A percentile compares a stretch with the other conserved stretches of the same genome.
These are phyloP conservation scores for Drosophila prosaltans DNA, from an alignment of 1,140 invertebrate genomes.

Conservation along the genomic window DNA sequence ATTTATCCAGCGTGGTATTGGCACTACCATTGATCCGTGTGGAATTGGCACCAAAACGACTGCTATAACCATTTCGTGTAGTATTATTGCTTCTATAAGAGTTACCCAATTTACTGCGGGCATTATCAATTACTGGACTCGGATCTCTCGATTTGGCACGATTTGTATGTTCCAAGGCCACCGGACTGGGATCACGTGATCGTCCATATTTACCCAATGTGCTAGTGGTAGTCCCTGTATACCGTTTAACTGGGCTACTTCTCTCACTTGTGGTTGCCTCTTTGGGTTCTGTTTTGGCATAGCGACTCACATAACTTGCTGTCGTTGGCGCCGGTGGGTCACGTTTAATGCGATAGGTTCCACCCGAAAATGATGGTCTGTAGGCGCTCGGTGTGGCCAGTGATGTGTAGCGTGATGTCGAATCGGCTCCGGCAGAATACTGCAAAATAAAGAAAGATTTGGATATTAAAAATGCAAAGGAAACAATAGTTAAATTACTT, in stretches of 20 bases:
- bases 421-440: conserved; percentile 68
- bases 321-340: conserved; percentile 51
- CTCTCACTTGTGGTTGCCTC: conserved; percentile 49
- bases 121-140: conserved; percentile 63
- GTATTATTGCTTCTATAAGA: conserved; percentile 47
- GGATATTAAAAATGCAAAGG: not conserved
- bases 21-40: conserved; percentile 42
- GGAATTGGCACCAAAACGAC: conserved; percentile 45
- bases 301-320: conserved; percentile 68
- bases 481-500: not conserved
- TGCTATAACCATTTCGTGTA: conserved; percentile 54
- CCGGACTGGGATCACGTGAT: conserved; percentile 78
- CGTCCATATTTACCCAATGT: conserved; percentile 71
- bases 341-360: conserved; percentile 77
- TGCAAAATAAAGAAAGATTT: conserved; percentile 15
- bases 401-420: conserved; percentile 66
- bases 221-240: conserved; percentile 52
- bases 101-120: conserved; percentile 55
- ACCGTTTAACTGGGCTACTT: conserved; percentile 67
- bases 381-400: conserved; percentile 73
- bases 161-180: conserved; percentile 75
- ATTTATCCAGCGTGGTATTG: conserved; percentile 42
- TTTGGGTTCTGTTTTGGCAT: conserved; percentile 63
- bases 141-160: conserved; percentile 69
- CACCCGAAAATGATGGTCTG: conserved; percentile 79